Evolutionary conservation across 1,140 invertebrate genomes (phyloP), one percentile per base, ranked within the genome.

Genomic region (Sycophaga agraensis): DNA sequence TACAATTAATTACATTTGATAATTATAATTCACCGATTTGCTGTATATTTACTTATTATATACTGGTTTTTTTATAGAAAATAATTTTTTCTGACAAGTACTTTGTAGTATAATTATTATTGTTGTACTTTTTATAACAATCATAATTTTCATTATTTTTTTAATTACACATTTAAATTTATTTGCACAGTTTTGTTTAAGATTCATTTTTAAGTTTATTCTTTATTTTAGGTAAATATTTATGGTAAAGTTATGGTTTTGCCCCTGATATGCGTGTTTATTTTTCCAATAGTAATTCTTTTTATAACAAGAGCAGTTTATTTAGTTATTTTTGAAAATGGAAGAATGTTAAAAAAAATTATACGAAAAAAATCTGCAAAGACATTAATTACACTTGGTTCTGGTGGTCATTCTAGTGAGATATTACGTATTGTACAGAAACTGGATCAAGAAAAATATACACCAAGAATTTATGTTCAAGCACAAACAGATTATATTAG

Each of bases 321-420:
- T 50, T 31, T 77, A 45, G 66, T 74, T 42, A 62, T 68, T 61
- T 59, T 48, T 19, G 46, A 64, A 51, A 54, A 63, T 64, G 67
- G 69, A 35, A 63, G 50, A 37, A 45, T 39, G 6, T 2, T 21
- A 51, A 54, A 59, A 40, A 56, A 61, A 12, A 11, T 3, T 22
- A 9, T 17, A 8, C 35, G 54, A 28, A 45, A 22, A 22, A 46
- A 26, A 7, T 39, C 61, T 42, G 64, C 59, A 14, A 83, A 75
- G 66, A 84, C 82, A 7, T 70, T 85, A 65, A 82, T 87, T 43
- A 77, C 87, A 39, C 76, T 87, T 39, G 86, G 86, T 11, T 87
- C 86, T 5, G 85, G 90, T 17, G 88, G 90, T 54, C 95, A 98
- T 75, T 97, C 95, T 3, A 87, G 89, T 26, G 95, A 98, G 84